A percentile compares a stretch with the other conserved stretches of the same genome.
phyloP scores from a whole-genome alignment of 2,888 invertebrate genomes.

The Patella caerulea region DNA sequence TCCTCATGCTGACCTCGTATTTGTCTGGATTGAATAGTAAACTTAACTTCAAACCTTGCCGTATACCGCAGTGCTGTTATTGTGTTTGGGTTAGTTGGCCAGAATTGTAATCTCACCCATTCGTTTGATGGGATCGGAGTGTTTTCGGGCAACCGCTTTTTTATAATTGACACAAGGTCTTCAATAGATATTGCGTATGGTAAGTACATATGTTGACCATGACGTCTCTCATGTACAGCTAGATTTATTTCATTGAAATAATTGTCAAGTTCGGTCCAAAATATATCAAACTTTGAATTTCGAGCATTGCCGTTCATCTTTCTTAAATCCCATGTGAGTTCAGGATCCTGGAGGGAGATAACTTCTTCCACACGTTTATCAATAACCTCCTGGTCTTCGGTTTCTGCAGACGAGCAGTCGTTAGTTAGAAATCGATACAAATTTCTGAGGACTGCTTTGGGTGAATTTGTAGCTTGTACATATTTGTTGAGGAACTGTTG shows the following conservation, averaged over 20 bases:
- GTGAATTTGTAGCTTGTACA: too few species aligned
- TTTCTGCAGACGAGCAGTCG: background rate
- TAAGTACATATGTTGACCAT: slow-evolving; percentile 13
- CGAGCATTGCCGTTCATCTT: too few species aligned
- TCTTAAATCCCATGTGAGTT: too few species aligned
- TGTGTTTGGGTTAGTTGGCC: slow-evolving; percentile 13
- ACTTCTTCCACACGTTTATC: too few species aligned
- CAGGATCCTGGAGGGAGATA: too few species aligned
- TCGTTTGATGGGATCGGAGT: slow-evolving; percentile 18
- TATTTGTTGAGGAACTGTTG: too few species aligned
- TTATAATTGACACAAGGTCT: slow-evolving; percentile 15
- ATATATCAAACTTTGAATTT: too few species aligned
- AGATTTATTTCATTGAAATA: too few species aligned
- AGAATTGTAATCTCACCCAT: slow-evolving; percentile 21
- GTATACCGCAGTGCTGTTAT: slow-evolving; percentile 15
- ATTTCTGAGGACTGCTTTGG: too few species aligned
- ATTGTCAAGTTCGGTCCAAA: too few species aligned
- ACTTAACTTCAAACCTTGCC: slow-evolving; percentile 20
- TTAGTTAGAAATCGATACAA: too few species aligned
- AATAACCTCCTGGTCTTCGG: background rate
- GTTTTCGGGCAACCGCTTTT: background rate
- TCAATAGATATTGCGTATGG: slow-evolving; percentile 18
- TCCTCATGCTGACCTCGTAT: slow-evolving; percentile 21
- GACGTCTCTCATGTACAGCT: slow-evolving; percentile 7
- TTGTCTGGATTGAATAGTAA: slow-evolving; percentile 14